These are phyloP conservation scores for Hololepta plana DNA, from an alignment of 2,888 invertebrate genomes.

Conservation along the genomic window DNA sequence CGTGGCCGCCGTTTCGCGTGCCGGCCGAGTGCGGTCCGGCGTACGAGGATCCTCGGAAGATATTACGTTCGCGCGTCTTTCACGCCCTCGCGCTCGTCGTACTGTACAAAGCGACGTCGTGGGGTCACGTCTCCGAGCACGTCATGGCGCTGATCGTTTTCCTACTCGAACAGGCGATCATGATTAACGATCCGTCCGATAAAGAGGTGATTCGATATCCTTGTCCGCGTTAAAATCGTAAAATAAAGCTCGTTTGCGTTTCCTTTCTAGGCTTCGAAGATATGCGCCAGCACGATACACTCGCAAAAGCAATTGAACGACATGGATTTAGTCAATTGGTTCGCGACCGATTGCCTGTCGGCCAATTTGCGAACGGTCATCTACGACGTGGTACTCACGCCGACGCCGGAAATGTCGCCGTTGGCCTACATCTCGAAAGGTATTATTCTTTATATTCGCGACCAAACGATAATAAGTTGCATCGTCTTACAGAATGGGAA, in stretches of 20 bases:
- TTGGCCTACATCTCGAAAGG: slow-evolving; percentile 47
- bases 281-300: slow-evolving; percentile 26
- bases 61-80: slow-evolving; percentile 41
- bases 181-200: slow-evolving; percentile 7
- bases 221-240: slow-evolving; percentile 1
- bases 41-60: slow-evolving; percentile 48
- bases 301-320: slow-evolving; percentile 29
- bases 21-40: slow-evolving; percentile 43
- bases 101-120: slow-evolving; percentile 64
- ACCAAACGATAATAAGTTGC: too few relatives aligned
- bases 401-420: slow-evolving; percentile 36
- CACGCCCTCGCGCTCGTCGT: slow-evolving; percentile 64
- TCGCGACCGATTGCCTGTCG: slow-evolving; percentile 51
- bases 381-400: slow-evolving; percentile 38
- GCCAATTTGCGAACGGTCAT: slow-evolving; percentile 59
- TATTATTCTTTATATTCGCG: too few relatives aligned
- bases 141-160: slow-evolving; percentile 74
- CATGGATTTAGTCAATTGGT: slow-evolving; percentile 44
- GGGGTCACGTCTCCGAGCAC: slow-evolving; percentile 63
- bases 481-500: slow-evolving; percentile 70
- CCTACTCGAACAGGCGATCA: slow-evolving; percentile 68
- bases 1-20: slow-evolving; percentile 68
- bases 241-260: slow-evolving; percentile 6
- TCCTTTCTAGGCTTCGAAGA: slow-evolving; percentile 24
- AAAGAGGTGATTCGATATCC: background rate